Percentiles rank a stretch among this genome's conserved stretches.
Conservation (phyloP, 1,140 invertebrate genomes). For the Marisa cornuarietis region DNA sequence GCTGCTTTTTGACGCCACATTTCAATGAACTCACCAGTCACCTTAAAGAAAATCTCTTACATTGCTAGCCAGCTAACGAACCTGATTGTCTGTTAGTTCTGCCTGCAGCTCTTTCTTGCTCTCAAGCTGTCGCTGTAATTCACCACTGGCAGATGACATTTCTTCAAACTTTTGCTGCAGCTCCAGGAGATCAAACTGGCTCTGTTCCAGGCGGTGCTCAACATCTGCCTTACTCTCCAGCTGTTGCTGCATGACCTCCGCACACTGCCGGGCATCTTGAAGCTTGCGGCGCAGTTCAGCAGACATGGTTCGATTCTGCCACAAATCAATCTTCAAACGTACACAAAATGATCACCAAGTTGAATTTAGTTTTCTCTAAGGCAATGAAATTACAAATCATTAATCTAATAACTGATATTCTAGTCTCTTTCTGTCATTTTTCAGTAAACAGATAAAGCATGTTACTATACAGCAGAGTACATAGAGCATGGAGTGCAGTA, state of each 20-base stretch:
- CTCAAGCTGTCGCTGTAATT: conserved; percentile 20
- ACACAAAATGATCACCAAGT: not conserved
- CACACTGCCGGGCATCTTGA: not conserved
- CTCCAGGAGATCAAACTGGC: conserved; percentile 10
- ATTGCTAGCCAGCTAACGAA: not conserved
- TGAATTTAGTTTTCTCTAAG: not conserved
- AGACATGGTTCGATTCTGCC: conserved; percentile 7
- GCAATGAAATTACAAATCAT: not conserved
- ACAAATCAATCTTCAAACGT: too few relatives aligned
- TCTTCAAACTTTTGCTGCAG: conserved; percentile 18
- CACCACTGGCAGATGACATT: conserved; percentile 13
- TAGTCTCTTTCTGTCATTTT: too few relatives aligned
- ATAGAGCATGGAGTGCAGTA: too few relatives aligned
- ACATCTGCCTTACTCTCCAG: conserved; percentile 5
- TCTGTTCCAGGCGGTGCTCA: conserved; percentile 13
- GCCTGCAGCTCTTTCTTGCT: conserved; percentile 20
- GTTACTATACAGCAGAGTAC: too few relatives aligned
- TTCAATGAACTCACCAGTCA: too few relatives aligned
- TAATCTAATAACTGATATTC: too few relatives aligned
- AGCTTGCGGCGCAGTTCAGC: conserved; percentile 3
- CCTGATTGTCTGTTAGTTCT: conserved; percentile 23
- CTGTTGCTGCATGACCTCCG: conserved; percentile 19
- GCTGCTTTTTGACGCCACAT: too few relatives aligned
- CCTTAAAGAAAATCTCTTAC: too few relatives aligned
- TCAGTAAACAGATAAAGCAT: too few relatives aligned